Evolutionary conservation across 2,113 vertebrate genomes (phyloP).

Genomic region (Hypocryptadius cinnamomeus): DNA sequence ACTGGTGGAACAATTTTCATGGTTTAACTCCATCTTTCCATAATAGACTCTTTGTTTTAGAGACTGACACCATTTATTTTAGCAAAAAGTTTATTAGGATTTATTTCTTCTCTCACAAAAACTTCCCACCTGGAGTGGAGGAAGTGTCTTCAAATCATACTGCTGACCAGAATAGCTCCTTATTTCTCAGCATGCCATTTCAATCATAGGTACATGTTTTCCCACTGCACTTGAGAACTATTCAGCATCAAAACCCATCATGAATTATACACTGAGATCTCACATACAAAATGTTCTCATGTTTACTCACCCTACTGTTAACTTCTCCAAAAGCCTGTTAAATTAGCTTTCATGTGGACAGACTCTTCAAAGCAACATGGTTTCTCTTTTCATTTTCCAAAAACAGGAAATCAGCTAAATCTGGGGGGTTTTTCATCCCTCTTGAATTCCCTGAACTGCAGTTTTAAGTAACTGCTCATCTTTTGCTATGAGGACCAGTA

Average conservation of each 20-base stretch:
- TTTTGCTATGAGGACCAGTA: neutral
- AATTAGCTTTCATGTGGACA: neutral
- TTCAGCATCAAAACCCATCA: neutral
- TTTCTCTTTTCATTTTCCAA: neutral
- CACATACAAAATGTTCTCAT: slow-evolving; percentile 1
- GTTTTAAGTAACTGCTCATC: neutral
- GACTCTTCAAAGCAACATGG: neutral
- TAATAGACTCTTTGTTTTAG: neutral
- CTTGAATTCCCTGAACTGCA: neutral
- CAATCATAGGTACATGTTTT: neutral
- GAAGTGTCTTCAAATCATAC: neutral
- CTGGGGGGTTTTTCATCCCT: neutral
- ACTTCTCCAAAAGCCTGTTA: neutral
- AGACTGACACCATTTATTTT: neutral
- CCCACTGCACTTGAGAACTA: neutral
- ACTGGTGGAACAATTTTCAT: neutral
- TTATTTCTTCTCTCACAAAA: slow-evolving; percentile 8
- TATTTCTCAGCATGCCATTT: slow-evolving; percentile 11
- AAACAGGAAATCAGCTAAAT: neutral
- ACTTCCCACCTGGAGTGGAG: neutral
- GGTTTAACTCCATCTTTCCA: neutral
- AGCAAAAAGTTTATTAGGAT: neutral
- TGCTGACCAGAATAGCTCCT: slow-evolving; percentile 19
- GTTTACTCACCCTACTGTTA: neutral
- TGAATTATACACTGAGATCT: slow-evolving; percentile 39